Base-by-base conservation (phyloP, 2,888 invertebrate genomes). In the Scaptomyza flava region DNA sequence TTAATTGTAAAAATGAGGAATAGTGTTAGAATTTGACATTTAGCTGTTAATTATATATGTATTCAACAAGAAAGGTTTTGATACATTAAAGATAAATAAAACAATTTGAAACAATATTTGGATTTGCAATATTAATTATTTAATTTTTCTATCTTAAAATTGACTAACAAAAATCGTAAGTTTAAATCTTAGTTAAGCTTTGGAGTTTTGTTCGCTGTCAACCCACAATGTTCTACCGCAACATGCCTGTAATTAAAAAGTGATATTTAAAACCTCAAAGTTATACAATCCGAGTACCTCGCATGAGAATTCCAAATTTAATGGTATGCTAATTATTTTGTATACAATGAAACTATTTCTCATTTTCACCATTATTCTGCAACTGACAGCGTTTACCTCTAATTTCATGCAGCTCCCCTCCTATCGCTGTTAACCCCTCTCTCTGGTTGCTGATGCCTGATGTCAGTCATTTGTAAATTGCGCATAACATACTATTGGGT, bases 391-490 rank as follows among this genome's bases (percentile, higher is more conserved):
- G 46, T 11, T 31, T 17, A 38, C 23, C 31, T 31, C 30, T 12
- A 9, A 41, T 30, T 4, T 8, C 17, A 9, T 9, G 8, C 30
- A 5, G n/a, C n/a, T 14, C 31, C 14, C 14, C 14, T 0, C 14
- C 38, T n/a, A 1, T 30, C 12, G 5, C n/a, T 23, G 23, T 3
- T 23, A 23, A 30, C 9, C 9, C 2, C 9, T 2, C 0, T 9
- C 11, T 1, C 3, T 34, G 30, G 0, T 9, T 12, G 2, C 9
- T 2, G 12, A 7, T 14, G 38, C 14, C 2, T 31, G 23, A 50
- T 43, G 50, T 62, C 62, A 45, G 23, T 65, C 47, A 65, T 11
- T 42, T 53, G 48, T 20, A 42, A 31, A 57, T 42, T 56, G 34
- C 6, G 42, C 41, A 52, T 36, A 33, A 53, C 12, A 73, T 48